Evolutionary conservation across 2,888 invertebrate species (phyloP).

Genomic region (Branchellion lobata): DNA sequence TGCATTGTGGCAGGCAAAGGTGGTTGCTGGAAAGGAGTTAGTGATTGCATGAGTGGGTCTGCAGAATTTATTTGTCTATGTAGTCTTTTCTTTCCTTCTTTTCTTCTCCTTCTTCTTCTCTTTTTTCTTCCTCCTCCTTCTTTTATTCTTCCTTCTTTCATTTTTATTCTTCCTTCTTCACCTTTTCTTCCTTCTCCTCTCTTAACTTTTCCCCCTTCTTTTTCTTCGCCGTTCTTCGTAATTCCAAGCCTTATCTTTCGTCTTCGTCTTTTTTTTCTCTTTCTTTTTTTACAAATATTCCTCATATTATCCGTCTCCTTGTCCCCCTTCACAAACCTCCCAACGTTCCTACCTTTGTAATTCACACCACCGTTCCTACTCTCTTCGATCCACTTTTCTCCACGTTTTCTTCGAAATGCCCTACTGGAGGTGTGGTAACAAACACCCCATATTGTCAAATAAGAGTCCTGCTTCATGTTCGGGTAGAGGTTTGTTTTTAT

Average conservation of each 20-base stretch:
- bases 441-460: background rate
- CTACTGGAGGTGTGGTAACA: background rate
- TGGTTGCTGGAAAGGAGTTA: background rate
- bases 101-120: constrained; percentile 1
- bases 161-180: background rate
- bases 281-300: background rate
- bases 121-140: background rate
- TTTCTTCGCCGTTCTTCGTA: no score
- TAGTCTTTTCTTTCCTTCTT: background rate
- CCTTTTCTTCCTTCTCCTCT: no score
- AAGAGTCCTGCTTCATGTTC: background rate
- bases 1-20: background rate
- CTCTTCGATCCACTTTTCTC: background rate
- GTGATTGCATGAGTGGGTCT: constrained; percentile 1
- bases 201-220: no score
- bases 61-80: background rate
- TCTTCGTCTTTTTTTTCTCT: background rate
- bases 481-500: background rate
- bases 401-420: background rate
- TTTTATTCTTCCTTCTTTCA: background rate
- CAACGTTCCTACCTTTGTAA: no score
- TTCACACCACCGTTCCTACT: no score
- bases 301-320: background rate
- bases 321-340: no score
- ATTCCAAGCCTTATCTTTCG: no score